phyloP scores from a whole-genome alignment of 2,888 invertebrate genomes.

The Asteroscopus sphinx region DNA sequence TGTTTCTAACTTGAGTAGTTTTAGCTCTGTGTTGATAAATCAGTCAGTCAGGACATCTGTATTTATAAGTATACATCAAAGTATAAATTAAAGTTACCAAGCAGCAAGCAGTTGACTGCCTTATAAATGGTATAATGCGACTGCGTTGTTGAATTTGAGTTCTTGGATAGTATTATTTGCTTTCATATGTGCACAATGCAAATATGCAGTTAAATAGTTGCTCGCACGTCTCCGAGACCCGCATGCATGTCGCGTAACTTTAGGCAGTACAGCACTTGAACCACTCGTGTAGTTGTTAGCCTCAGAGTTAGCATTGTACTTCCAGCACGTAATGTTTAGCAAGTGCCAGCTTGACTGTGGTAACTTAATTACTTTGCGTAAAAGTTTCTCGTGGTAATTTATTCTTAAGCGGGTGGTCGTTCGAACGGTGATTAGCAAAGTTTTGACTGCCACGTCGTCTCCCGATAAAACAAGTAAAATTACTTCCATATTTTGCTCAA shows the following conservation, averaged over 20 bases:
- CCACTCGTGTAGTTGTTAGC: conserved; percentile 39
- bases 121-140: no score
- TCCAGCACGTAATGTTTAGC: conserved; percentile 52
- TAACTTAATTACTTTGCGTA: conserved; percentile 75
- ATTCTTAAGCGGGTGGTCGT: conserved; percentile 77
- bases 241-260: conserved; percentile 37
- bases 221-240: conserved; percentile 9
- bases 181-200: conserved; percentile 1
- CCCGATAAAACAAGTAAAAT: conserved; percentile 52
- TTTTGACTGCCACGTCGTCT: conserved; percentile 60
- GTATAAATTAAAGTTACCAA: no score
- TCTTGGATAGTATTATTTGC: conserved; percentile 1
- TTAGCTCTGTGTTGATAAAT: no score
- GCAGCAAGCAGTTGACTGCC: no score
- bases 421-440: conserved; percentile 78
- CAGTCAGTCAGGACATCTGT: no score
- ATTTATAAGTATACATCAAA: no score
- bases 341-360: conserved; percentile 62
- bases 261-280: conserved; percentile 18
- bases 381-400: conserved; percentile 76
- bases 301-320: conserved; percentile 22
- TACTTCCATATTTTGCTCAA: conserved; percentile 38
- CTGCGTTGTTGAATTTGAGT: no score
- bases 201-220: conserved; percentile 12
- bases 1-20: no score